These are phyloP conservation scores for Clusia tigrina DNA, from an alignment of 2,888 invertebrate genomes.

Conservation along the genomic window DNA sequence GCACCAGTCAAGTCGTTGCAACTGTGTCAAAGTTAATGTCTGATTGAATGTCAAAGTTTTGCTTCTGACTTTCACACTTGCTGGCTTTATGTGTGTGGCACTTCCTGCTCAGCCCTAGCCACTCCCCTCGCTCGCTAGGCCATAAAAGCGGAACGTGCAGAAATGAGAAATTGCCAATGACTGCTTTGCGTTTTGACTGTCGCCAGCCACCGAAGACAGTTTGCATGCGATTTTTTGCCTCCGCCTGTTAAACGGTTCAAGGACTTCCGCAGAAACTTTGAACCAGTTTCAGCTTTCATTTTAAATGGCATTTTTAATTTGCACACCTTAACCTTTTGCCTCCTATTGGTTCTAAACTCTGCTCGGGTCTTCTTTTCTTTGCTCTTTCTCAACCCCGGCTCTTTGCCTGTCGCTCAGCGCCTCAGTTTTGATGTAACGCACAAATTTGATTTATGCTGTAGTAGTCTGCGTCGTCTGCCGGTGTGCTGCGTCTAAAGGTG, in stretches of 20 bases:
- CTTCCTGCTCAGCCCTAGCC: not conserved
- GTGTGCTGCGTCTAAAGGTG: not conserved
- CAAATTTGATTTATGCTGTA: constrained; percentile 52
- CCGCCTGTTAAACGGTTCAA: not conserved
- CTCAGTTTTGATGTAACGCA: constrained; percentile 38
- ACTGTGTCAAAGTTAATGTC: constrained; percentile 23
- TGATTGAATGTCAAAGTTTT: constrained; percentile 29
- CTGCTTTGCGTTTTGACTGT: too few species aligned
- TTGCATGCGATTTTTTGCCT: too few species aligned
- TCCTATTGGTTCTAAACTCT: not conserved
- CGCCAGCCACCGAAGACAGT: too few species aligned
- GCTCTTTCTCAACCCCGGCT: not conserved
- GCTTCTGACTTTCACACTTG: not conserved
- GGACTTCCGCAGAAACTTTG: not conserved
- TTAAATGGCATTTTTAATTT: not conserved
- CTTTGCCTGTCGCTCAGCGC: not conserved
- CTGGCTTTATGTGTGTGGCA: not conserved
- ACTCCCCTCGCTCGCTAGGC: not conserved
- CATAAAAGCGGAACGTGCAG: not conserved
- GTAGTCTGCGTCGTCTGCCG: constrained; percentile 4
- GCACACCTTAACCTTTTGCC: not conserved
- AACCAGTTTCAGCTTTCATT: not conserved
- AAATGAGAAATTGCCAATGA: not conserved
- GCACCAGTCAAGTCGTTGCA: not conserved
- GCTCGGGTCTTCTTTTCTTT: not conserved